These are phyloP conservation scores for Cheilosia impressa DNA, from an alignment of 2,888 invertebrate species.

Conservation along the genomic window DNA sequence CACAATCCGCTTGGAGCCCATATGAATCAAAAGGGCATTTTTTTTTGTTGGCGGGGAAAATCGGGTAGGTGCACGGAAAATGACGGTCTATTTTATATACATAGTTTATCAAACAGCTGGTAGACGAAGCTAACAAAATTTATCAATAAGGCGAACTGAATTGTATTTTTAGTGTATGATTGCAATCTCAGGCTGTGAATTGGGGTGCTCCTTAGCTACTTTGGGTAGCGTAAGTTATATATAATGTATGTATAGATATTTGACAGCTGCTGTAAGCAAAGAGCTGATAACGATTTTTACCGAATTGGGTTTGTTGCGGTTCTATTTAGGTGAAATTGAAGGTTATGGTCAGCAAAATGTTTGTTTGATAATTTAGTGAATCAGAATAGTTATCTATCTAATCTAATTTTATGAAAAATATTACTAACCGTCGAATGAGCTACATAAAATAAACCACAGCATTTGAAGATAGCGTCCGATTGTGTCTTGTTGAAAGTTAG, in stretches of 20 bases:
- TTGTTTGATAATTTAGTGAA: not conserved
- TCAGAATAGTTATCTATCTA: too few species aligned
- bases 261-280: not conserved
- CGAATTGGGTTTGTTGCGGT: not conserved
- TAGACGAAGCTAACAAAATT: not conserved
- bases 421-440: too few species aligned
- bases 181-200: not conserved
- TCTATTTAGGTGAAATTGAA: not conserved
- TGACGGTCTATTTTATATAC: too few species aligned
- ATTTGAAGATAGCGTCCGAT: too few species aligned
- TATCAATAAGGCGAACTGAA: not conserved
- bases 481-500: too few species aligned
- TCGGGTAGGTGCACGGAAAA: too few species aligned
- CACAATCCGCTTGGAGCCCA: too few species aligned
- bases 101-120: not conserved
- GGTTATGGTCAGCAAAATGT: not conserved
- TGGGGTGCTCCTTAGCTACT: not conserved
- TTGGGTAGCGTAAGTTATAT: not conserved
- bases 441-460: too few species aligned
- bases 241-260: not conserved
- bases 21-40: too few species aligned
- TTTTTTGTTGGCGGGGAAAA: too few species aligned
- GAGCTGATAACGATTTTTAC: not conserved
- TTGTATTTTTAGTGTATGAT: not conserved
- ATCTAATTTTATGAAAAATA: too few species aligned